Evolutionary conservation across 1,140 invertebrate genomes (phyloP), one percentile per base, ranked within the genome.

Genomic region (Papilio glaucus): DNA sequence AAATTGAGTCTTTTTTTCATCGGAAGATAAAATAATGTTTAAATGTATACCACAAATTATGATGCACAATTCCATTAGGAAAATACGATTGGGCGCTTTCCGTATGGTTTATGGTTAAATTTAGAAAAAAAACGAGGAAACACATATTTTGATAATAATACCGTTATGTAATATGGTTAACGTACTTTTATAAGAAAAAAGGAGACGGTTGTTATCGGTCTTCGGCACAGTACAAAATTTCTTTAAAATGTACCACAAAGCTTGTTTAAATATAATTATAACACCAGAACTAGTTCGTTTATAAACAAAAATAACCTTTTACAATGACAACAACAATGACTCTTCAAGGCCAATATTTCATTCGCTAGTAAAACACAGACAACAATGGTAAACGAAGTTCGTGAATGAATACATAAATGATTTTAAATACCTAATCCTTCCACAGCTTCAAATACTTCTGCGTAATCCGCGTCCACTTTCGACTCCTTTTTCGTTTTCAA

Each of bases 381-480:
- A 65, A 38, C 33, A 65, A 38, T 65, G 38, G 10, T 39, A 12
- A 65, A 21, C 21, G 37, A 65, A 5, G 37, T 62, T 42, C 39
- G n/a, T 13, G 12, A 53, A 39, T 33, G 29, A 33, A 68, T n/a
- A 42, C 18, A 60, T 15, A 63, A 37, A 33, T n/a, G 71, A 45
- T 63, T 49, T 26, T 73, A 63, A 68, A 79, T 89, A 91, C 88
- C 87, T 41, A 90, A 77, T 80, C 85, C 89, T 75, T 90, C 85
- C 45, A 84, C 82, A 61, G 88, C 88, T 82, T 92, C 85, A 71
- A 79, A 92, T 15, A 92, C 88, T 63, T 92, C 90, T 21, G 83
- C 85, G 62, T 92, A 92, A 77, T 91, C 84, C 33, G 82, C 82
- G 49, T 87, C 75, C 61, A 84, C 80, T 73, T 85, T 75, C 57